These are phyloP conservation scores for Dicrurus megarhynchus DNA, from an alignment of 2,113 vertebrate species.

Conservation along the genomic window DNA sequence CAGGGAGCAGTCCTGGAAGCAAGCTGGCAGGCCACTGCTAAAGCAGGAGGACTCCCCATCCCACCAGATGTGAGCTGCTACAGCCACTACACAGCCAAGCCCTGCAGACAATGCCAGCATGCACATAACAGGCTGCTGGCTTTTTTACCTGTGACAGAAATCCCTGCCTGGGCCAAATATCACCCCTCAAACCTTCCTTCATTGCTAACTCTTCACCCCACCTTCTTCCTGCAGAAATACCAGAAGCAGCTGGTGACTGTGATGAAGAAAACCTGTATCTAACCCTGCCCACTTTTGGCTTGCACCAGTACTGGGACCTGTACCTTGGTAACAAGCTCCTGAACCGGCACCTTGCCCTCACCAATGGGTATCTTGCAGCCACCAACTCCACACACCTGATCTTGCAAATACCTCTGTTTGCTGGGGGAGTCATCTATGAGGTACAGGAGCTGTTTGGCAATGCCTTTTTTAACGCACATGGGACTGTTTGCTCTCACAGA, in stretches of 20 bases:
- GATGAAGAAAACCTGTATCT: conserved; percentile 40
- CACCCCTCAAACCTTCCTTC: neutral
- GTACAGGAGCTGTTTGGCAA: neutral
- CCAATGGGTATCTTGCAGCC: conserved; percentile 16
- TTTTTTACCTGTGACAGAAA: neutral
- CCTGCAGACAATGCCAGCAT: neutral
- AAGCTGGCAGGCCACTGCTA: neutral
- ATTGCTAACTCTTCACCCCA: neutral
- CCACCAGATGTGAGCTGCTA: neutral
- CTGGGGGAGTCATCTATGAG: conserved; percentile 55
- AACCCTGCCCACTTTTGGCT: neutral
- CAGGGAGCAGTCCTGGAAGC: neutral
- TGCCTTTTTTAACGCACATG: neutral
- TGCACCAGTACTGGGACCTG: conserved; percentile 45
- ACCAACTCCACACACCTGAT: conserved; percentile 48
- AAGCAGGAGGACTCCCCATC: neutral
- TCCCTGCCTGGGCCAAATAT: neutral
- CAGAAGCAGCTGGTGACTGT: conserved; percentile 52
- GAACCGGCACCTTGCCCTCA: neutral
- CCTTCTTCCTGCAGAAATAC: conserved; percentile 8
- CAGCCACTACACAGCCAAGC: neutral
- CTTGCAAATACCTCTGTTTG: conserved; percentile 58
- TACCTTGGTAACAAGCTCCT: conserved; percentile 41
- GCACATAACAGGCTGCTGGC: neutral
- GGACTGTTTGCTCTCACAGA: neutral